Evolutionary conservation across 2,888 invertebrate genomes (phyloP), one percentile per base, ranked within the genome.

Genomic region (Diadegma fenestrale): DNA sequence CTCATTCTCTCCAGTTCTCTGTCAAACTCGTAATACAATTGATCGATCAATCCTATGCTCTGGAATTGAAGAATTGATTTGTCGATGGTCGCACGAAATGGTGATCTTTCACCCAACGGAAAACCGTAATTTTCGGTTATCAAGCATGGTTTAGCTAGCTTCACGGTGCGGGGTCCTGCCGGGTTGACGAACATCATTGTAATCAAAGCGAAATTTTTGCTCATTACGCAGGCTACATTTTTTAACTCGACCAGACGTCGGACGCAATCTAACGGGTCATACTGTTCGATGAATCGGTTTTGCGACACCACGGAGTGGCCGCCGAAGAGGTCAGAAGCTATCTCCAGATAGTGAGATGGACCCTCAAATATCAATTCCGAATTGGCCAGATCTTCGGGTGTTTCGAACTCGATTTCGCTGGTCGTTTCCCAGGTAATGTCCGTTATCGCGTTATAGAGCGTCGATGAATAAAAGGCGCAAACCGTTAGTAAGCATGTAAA

Each of bases 381-480:
- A 0, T 82, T 26, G 22, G 86, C 87, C 4, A 89, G 73, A 64
- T 87, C 86, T 0, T 72, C 51, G 26, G 85, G 84, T 8, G 75
- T 79, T 6, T 30, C 4, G 6, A 86, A 82, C 1, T 78, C 54
- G 51, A 64, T 61, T 48, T 82, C 80, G 2, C 8, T 43, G 3
- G 51, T 54, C 0, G 17, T 61, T 19, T 66, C 41, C 10, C 84
- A 48, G n/a, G 72, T 83, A 17, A 85, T 43, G n/a, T 82, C 22
- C 6, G 85, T 87, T 17, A 89, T 63, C n/a, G 80, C 61, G 7
- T 61, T 77, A 41, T 87, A 87, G 61, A 87, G 83, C n/a, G 66
- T 63, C 2, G 66, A 66, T 22, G 66, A 66, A 43, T 66, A 66
- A 19, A 19, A 51, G 19, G 19, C 51, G 8, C 7, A 51, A 8